Conservation (phyloP, 53 echinoderm and acorn worm species). For the Antedon mediterranea region DNA sequence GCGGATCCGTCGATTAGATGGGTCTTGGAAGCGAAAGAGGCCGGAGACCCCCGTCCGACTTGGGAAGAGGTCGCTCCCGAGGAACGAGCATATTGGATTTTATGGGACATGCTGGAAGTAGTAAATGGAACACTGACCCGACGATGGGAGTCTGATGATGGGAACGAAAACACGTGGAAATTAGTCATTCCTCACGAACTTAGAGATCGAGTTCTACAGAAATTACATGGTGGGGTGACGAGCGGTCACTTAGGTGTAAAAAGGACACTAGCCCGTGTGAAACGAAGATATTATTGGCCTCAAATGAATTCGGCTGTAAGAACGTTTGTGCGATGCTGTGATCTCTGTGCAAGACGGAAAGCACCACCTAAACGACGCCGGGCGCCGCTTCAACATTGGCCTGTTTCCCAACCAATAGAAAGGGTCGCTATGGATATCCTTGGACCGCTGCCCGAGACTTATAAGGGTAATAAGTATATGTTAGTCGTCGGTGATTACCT, state of each 20-base stretch:
- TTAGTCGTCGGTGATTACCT: background rate
- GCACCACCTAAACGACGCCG: slow-evolving; percentile 5
- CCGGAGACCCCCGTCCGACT: no score
- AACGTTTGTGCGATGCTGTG: slow-evolving; percentile 6
- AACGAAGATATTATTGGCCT: slow-evolving; percentile 17
- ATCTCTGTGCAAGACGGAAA: slow-evolving; percentile 21
- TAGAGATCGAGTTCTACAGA: slow-evolving; percentile 4
- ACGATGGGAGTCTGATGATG: slow-evolving; percentile 22
- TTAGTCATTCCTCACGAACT: slow-evolving; percentile 10
- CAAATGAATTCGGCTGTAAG: slow-evolving; percentile 13
- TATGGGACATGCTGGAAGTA: slow-evolving; percentile 22
- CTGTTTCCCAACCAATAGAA: slow-evolving; percentile 23
- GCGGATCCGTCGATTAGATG: no score
- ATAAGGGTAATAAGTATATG: background rate
- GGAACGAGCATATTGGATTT: slow-evolving; percentile 1
- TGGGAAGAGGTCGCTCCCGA: no score
- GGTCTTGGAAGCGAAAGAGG: no score
- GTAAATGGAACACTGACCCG: slow-evolving; percentile 5
- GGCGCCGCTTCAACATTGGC: slow-evolving; percentile 5
- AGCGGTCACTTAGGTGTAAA: slow-evolving; percentile 19
- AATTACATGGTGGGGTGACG: slow-evolving; percentile 6
- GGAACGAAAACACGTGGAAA: slow-evolving; percentile 8
- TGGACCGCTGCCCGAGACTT: background rate
- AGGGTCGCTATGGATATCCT: slow-evolving; percentile 23
- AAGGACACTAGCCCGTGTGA: slow-evolving; percentile 17